Evolutionary conservation across 2,113 vertebrate species (phyloP).

Genomic region (Phainopepla nitens): DNA sequence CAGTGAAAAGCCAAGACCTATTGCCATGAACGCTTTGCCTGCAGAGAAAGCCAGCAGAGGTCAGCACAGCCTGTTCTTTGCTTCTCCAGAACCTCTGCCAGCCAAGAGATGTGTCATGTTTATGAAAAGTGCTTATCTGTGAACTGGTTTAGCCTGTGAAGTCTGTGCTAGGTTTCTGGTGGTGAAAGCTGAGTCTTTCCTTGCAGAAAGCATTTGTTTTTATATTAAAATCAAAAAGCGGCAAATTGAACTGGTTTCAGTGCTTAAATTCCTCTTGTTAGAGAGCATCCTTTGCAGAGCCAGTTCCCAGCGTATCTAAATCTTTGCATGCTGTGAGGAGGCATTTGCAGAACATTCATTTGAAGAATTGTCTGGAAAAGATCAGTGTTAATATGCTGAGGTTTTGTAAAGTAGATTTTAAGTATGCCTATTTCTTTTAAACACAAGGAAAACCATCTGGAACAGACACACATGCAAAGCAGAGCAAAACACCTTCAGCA

Average conservation of each 20-base stretch:
- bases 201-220: not conserved
- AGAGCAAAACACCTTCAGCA: slow-evolving; percentile 9
- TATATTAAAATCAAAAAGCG: slow-evolving; percentile 10
- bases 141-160: not conserved
- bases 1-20: not conserved
- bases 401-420: slow-evolving; percentile 13
- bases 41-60: slow-evolving; percentile 66
- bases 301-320: not conserved
- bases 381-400: slow-evolving; percentile 41
- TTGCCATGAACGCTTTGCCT: not conserved
- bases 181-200: not conserved
- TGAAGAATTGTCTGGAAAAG: slow-evolving; percentile 47
- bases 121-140: not conserved
- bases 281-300: not conserved
- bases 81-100: not conserved
- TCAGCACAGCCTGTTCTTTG: slow-evolving; percentile 69
- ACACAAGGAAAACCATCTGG: not conserved
- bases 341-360: slow-evolving; percentile 30
- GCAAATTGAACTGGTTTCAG: slow-evolving; percentile 44
- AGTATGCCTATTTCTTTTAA: not conserved
- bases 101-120: not conserved
- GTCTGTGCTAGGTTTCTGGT: not conserved
- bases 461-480: not conserved
- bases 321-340: not conserved
- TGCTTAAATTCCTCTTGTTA: slow-evolving; percentile 25